Percentiles rank a stretch among this genome's conserved stretches.
phyloP scores from a whole-genome alignment of 2,113 vertebrate species.

The Hemicordylus capensis region DNA sequence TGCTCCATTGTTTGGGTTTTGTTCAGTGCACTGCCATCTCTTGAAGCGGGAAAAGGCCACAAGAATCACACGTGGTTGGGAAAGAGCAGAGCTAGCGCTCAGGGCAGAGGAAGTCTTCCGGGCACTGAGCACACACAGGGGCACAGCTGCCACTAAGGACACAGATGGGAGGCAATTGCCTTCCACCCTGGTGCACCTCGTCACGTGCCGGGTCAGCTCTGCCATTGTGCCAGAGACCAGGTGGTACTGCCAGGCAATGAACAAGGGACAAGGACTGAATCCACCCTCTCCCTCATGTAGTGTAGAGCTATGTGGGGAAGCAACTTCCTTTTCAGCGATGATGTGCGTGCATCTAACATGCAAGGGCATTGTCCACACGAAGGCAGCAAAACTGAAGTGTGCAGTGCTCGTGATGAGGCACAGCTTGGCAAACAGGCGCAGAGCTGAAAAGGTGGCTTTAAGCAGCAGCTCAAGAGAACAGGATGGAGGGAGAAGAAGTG shows the following conservation, averaged over 20 bases:
- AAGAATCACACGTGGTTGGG: not conserved
- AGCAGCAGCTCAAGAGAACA: not conserved
- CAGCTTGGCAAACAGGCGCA: not conserved
- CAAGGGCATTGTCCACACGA: not conserved
- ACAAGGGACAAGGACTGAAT: not conserved
- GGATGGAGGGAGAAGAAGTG: not conserved
- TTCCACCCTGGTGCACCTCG: constrained; percentile 66
- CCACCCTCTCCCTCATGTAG: not conserved
- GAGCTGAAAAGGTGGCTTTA: not conserved
- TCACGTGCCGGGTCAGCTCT: constrained; percentile 21
- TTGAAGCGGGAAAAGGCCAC: not conserved
- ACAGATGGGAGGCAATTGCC: constrained; percentile 72
- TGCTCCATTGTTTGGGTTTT: not conserved
- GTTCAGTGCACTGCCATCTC: not conserved
- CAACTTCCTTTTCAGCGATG: not conserved
- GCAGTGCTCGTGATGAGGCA: not conserved
- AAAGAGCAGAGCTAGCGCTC: constrained; percentile 20
- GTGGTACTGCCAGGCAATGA: constrained; percentile 31
- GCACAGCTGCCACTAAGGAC: constrained; percentile 66
- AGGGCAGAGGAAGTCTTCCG: constrained; percentile 22
- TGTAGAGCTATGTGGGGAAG: not conserved
- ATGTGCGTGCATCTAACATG: not conserved
- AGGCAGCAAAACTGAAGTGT: not conserved
- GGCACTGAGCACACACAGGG: constrained; percentile 29
- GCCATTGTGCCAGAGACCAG: constrained; percentile 15